These are phyloP conservation scores for Vulpes lagopus DNA, from an alignment of 2,113 vertebrate species.

Conservation along the genomic window DNA sequence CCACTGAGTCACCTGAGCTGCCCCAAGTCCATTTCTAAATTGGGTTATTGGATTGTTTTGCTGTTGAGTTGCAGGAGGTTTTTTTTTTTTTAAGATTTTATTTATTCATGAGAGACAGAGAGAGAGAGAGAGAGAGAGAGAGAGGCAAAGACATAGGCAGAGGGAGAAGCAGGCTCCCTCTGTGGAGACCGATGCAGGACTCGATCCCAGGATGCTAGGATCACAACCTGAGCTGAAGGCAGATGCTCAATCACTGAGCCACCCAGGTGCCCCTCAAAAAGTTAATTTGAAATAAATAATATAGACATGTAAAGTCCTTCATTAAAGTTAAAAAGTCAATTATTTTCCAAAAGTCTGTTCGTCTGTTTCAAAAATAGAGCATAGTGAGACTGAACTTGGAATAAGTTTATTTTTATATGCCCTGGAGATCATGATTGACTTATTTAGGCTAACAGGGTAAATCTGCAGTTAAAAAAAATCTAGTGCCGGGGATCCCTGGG, in stretches of 20 bases:
- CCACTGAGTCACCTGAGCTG: too few species aligned
- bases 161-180: too few species aligned
- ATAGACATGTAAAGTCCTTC: neutral
- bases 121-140: too few species aligned
- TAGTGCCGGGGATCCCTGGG: neutral
- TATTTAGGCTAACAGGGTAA: constrained; percentile 68
- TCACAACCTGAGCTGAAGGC: too few species aligned
- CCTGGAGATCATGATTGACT: constrained; percentile 54
- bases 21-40: neutral
- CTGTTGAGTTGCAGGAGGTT: neutral
- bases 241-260: too few species aligned
- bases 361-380: constrained; percentile 63
- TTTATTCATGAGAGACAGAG: too few species aligned
- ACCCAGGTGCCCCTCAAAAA: neutral
- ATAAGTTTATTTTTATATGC: constrained; percentile 63
- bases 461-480: constrained; percentile 44
- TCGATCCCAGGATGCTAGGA: too few species aligned
- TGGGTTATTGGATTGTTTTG: neutral
- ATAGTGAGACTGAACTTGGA: constrained; percentile 22
- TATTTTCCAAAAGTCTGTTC: constrained; percentile 56
- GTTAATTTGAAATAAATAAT: constrained; percentile 25
- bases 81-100: too few species aligned
- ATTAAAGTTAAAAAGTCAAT: constrained; percentile 54
- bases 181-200: too few species aligned
- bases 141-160: too few species aligned